A percentile compares a stretch with the other conserved stretches of the same genome.
Conservation (phyloP, 2,797 vertebrate species). For the Tragopan temminckii region DNA sequence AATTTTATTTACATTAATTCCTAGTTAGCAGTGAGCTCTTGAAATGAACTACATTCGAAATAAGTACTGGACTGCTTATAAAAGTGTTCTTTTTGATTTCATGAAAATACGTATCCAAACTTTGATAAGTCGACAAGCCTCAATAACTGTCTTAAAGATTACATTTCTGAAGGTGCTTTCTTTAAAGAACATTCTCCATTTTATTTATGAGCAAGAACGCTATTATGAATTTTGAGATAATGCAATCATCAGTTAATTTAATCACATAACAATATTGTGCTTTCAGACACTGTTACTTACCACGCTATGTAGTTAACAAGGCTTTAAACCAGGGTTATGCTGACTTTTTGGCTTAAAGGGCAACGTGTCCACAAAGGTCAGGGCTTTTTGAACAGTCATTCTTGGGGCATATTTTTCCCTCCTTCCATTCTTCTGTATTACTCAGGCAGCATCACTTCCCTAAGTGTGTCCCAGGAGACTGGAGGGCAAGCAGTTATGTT, state of each 20-base stretch:
- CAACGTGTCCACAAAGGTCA: neutral
- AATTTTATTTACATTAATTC: neutral
- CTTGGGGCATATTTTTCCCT: neutral
- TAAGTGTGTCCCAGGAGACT: neutral
- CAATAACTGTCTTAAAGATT: neutral
- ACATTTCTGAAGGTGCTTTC: fast-evolving
- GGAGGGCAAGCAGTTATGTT: neutral
- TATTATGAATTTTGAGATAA: neutral
- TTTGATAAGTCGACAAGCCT: neutral
- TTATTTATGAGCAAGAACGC: neutral
- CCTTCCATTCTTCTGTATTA: neutral
- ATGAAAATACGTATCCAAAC: neutral
- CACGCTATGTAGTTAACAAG: neutral
- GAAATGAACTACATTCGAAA: neutral
- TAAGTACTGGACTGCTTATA: neutral
- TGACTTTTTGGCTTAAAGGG: neutral
- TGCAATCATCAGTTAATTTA: neutral
- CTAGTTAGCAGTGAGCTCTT: neutral
- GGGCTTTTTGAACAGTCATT: neutral
- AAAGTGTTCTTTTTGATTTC: neutral
- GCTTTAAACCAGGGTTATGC: neutral
- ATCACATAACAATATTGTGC: fast-evolving
- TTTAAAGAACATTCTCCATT: neutral
- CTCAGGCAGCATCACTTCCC: neutral
- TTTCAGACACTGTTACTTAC: neutral